Base-by-base conservation (phyloP, 2,113 vertebrate species). In the Benitochromis conjunctus region DNA sequence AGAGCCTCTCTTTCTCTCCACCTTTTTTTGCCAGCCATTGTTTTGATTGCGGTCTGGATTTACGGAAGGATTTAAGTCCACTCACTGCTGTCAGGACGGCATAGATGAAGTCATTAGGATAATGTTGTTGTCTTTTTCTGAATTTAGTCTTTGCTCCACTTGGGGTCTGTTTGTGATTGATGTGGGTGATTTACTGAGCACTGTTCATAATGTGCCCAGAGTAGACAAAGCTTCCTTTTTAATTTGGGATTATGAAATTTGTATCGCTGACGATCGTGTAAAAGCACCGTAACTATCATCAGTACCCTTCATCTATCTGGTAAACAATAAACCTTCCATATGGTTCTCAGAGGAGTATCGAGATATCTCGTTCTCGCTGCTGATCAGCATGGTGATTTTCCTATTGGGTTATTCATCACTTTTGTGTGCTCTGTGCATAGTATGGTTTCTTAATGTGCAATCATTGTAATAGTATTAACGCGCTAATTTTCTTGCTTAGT, bases 11-110 rank as follows among this genome's bases (percentile, higher is more conserved):
- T 91, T 57, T 83, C 83, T 87, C 88, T 18, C 74, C 9, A 34
- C 83, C 84, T 77, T 88, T 86, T 86, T 83, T 92, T 88, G 83
- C 82, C 88, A 90, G 92, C 76, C 86, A 87, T 91, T 95, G 95
- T 95, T 95, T 89, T 92, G 92, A 94, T 94, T 85, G 90, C 89
- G 88, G 94, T 95, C 92, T 94, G 90, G 92, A 94, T 92, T 94
- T 94, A 82, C 93, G 85, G 86, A 87, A 77, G 90, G 86, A 80
- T 92, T 94, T 92, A 84, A 86, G 90, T 88, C 79, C 71, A 81
- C 88, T 93, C 86, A 88, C 88, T 56, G 80, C 77, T 88, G 89
- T 87, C 89, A 89, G 85, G 86, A 91, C 87, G 89, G 86, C 91
- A 92, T 85, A 92, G 88, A 95, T 91, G 85, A 85, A 82, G 77